Evolutionary conservation across 1,140 invertebrate genomes (phyloP).

Genomic region (Magallana gigas): DNA sequence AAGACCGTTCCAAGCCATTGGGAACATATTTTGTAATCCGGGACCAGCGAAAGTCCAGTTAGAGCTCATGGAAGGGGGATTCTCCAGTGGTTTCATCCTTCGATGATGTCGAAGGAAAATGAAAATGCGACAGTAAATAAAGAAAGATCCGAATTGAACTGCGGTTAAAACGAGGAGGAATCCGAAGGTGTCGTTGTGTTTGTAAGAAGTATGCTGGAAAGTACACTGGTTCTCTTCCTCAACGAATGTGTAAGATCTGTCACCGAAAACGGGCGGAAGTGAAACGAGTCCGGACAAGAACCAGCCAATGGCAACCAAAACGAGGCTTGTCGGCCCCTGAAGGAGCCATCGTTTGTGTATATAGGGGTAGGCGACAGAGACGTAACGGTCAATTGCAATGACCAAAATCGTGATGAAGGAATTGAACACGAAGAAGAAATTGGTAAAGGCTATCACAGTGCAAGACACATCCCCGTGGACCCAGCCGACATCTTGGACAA

Average conservation of each 20-base stretch:
- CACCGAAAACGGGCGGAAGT: conserved; percentile 73
- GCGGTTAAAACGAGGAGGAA: conserved; percentile 70
- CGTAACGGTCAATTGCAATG: conserved; percentile 72
- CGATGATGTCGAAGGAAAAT: conserved; percentile 71
- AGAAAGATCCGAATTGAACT: conserved; percentile 63
- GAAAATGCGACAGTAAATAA: conserved; percentile 73
- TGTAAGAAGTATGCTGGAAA: conserved; percentile 69
- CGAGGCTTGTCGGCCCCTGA: conserved; percentile 64
- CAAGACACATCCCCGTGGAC: conserved; percentile 69
- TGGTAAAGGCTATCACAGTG: conserved; percentile 73
- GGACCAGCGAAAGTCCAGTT: conserved; percentile 75
- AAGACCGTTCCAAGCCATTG: conserved; percentile 75
- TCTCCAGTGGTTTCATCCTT: conserved; percentile 70
- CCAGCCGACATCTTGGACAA: conserved; percentile 70
- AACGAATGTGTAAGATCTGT: conserved; percentile 71
- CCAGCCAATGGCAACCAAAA: conserved; percentile 69
- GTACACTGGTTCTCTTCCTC: conserved; percentile 72
- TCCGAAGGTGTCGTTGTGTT: conserved; percentile 72
- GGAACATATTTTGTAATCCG: conserved; percentile 71
- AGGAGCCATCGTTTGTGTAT: conserved; percentile 69
- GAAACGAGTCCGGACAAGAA: conserved; percentile 68
- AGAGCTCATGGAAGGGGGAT: conserved; percentile 68
- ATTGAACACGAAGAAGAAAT: conserved; percentile 74
- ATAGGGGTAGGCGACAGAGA: conserved; percentile 68
- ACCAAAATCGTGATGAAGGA: conserved; percentile 69